Percentiles rank a stretch among this genome's conserved stretches.
Conservation (phyloP, 2,113 vertebrate species). For the Pterocles burchelli region DNA sequence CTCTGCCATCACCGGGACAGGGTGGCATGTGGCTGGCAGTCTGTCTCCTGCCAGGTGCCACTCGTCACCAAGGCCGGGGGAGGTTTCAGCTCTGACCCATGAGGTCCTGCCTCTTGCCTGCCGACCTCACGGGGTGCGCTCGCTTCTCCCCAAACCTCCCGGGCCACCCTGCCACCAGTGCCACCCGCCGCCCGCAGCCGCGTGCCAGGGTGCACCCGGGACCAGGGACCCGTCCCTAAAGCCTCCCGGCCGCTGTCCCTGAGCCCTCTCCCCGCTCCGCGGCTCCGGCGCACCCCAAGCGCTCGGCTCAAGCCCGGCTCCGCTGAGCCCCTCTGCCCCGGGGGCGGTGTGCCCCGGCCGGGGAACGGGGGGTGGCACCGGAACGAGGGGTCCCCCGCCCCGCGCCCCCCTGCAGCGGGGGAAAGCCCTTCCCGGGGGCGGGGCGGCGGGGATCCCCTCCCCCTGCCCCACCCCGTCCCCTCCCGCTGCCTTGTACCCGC, state of each 20-base stretch:
- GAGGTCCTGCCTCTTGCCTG: not conserved
- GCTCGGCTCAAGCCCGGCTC: too few relatives aligned
- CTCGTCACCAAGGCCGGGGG: too few relatives aligned
- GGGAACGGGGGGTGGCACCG: not conserved
- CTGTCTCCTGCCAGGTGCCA: not conserved
- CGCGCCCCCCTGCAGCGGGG: not conserved
- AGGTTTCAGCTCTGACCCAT: not conserved
- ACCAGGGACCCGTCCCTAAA: fast-evolving
- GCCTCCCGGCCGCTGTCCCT: not conserved
- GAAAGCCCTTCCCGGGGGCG: not conserved
- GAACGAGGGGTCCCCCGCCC: not conserved
- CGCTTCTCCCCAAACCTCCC: not conserved
- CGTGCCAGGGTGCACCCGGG: fast-evolving
- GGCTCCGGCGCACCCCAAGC: not conserved
- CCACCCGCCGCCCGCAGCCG: not conserved
- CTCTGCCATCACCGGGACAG: fast-evolving
- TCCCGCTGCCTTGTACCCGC: not conserved
- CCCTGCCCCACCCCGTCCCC: not conserved
- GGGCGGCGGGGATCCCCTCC: not conserved
- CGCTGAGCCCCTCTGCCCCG: too few relatives aligned
- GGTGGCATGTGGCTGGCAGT: not conserved
- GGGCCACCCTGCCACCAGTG: not conserved
- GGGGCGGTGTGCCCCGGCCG: too few relatives aligned
- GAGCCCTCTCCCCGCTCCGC: fast-evolving
- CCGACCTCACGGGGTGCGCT: too few relatives aligned